Conservation (phyloP, 2,797 vertebrate species). For the Melanotaenia nigrans region DNA sequence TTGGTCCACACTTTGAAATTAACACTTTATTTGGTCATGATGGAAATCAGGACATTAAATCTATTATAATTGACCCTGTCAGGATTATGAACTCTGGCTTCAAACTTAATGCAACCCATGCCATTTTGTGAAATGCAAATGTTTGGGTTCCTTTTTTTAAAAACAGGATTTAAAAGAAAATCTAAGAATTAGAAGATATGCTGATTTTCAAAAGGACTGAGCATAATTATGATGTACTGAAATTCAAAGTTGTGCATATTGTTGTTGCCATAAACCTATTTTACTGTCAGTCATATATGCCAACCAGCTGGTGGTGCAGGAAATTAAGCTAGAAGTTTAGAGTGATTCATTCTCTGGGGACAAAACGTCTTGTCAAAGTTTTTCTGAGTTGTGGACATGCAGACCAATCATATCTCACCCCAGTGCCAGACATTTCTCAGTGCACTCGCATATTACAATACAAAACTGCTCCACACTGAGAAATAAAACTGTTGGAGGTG, state of each 20-base stretch:
- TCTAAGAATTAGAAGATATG: not conserved
- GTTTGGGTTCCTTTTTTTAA: not conserved
- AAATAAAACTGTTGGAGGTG: not conserved
- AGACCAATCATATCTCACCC: not conserved
- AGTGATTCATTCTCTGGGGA: not conserved
- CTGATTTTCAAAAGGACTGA: too few relatives aligned
- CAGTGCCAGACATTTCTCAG: not conserved
- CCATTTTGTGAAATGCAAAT: too few relatives aligned
- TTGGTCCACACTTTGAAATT: not conserved
- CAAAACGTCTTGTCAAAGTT: not conserved
- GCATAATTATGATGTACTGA: not conserved
- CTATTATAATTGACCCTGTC: not conserved
- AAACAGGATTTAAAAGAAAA: not conserved
- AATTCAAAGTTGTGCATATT: not conserved
- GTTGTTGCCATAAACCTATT: not conserved
- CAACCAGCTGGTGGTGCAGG: not conserved
- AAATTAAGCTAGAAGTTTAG: not conserved
- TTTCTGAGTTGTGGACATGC: conserved; percentile 1
- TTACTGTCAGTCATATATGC: not conserved
- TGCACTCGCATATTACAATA: not conserved
- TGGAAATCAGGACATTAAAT: not conserved
- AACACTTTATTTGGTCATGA: not conserved
- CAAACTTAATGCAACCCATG: not conserved
- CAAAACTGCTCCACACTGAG: not conserved
- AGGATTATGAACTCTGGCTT: not conserved